Evolutionary conservation across 2,888 invertebrate species (phyloP), one percentile per base, ranked within the genome.

Genomic region (Protodeltote pygarga): DNA sequence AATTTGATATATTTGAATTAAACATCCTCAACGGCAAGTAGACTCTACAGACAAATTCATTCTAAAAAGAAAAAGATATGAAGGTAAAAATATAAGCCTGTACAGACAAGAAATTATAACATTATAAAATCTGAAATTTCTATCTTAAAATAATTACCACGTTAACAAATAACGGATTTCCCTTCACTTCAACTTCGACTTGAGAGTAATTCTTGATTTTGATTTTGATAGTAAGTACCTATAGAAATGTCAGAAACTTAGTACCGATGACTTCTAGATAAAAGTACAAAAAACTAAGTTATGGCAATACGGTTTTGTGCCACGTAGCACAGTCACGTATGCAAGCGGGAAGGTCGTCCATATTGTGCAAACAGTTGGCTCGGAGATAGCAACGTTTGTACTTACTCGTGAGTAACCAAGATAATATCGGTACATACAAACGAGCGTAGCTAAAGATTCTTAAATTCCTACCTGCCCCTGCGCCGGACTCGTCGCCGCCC

Each of bases 331-430:
- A 81, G 83, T 83, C 85, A 84, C 85, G 84, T 83, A 81, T 78
- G 73, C 75, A 65, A 65, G 65, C 73, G 63, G 73, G 75, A 67
- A 77, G 80, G 76, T 75, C 76, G 77, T 73, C 86, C 83, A 75
- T 87, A 83, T 87, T 87, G 86, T 82, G 83, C 88, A 89, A 87
- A 89, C 87, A 89, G 72, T 74, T 69, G 62, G 65, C 72, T 55
- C 54, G 39, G 47, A 82, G 89, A 90, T 90, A 89, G 85, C 81
- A 79, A 80, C 51, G 84, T 87, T 83, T 85, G 82, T 77, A 75
- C 65, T 73, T 77, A 75, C 65, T 73, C 72, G 69, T 79, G 84
- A 80, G 82, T 81, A 83, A 79, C 75, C 72, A 65, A 78, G 87
- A 87, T 87, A 85, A 77, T 71, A 81, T 81, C 79, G 63, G 68